Evolutionary conservation across 2,113 vertebrate genomes (phyloP).

Genomic region (Mellivora capensis): DNA sequence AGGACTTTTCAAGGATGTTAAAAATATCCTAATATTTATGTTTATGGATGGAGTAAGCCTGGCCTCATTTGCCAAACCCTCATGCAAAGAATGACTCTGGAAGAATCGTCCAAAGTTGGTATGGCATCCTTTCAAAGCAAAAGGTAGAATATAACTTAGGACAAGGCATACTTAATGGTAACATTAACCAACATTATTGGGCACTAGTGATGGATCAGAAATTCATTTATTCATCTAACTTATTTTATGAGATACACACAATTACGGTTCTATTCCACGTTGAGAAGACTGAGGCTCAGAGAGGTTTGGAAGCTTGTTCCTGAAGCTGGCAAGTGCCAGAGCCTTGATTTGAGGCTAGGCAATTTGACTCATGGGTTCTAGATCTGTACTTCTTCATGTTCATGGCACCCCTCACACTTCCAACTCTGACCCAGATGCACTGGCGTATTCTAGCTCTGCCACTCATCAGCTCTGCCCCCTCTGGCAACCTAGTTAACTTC

Average conservation of each 20-base stretch:
- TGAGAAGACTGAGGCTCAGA: neutral
- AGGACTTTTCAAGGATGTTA: neutral
- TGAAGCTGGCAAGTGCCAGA: neutral
- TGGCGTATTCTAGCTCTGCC: fast-evolving
- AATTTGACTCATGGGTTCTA: fast-evolving
- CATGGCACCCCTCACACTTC: fast-evolving
- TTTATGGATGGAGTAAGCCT: neutral
- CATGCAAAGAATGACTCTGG: neutral
- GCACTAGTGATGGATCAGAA: too few relatives aligned
- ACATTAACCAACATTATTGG: too few relatives aligned
- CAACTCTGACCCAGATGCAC: fast-evolving
- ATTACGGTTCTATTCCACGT: neutral
- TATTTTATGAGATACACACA: neutral
- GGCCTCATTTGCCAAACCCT: neutral
- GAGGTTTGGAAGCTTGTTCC: neutral
- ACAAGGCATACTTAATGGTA: fast-evolving
- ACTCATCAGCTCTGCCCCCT: neutral
- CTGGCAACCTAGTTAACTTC: neutral
- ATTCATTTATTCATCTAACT: neutral
- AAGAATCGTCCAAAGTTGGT: neutral
- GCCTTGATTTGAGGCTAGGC: too few relatives aligned
- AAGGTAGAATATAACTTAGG: fast-evolving
- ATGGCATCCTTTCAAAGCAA: neutral
- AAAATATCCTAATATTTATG: neutral
- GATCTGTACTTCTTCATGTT: fast-evolving